Conservation (phyloP, 2,113 vertebrate genomes). For the Apistogramma diplotaenia region DNA sequence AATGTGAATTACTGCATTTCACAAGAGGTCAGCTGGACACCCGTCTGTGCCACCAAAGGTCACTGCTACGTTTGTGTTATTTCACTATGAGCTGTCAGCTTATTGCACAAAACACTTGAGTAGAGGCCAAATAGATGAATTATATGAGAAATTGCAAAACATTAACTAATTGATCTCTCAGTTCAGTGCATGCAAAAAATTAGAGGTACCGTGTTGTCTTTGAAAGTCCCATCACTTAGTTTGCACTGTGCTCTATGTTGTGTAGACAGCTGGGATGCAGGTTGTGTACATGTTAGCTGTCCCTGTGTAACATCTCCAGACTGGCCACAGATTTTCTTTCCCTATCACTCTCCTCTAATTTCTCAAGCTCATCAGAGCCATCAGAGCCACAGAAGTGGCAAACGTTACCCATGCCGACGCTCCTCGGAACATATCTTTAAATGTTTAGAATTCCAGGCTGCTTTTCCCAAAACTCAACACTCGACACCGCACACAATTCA, state of each 20-base stretch:
- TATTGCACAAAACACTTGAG: constrained; percentile 4
- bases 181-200: background rate
- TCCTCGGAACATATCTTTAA: background rate
- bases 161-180: background rate
- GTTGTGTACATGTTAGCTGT: background rate
- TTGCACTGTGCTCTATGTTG: background rate
- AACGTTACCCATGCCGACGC: background rate
- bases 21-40: constrained; percentile 42
- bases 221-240: background rate
- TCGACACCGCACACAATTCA: background rate
- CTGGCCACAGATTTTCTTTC: background rate
- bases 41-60: constrained; percentile 21
- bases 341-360: background rate
- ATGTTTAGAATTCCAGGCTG: background rate
- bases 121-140: constrained; percentile 15
- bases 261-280: background rate
- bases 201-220: background rate
- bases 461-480: background rate
- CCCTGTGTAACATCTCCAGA: background rate
- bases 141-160: background rate
- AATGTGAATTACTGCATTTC: constrained; percentile 24
- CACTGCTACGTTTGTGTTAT: background rate
- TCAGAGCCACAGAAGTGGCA: constrained; percentile 17
- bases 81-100: background rate
- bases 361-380: constrained; percentile 7